Evolutionary conservation across 2,797 vertebrate genomes (phyloP).

Genomic region (Pterois miles): DNA sequence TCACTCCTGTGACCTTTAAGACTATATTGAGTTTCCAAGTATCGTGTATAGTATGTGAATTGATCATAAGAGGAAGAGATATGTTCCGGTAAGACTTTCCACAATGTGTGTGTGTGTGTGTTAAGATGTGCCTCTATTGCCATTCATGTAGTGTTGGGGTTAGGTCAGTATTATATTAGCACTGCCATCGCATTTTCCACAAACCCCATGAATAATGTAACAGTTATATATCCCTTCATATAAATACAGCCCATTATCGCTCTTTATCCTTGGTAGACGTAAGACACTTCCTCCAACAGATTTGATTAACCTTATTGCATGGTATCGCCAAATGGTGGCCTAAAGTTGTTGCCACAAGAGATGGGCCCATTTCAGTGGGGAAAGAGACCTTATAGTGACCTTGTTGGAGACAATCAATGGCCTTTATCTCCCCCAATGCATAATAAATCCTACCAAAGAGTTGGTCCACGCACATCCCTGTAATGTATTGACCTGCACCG

Average conservation of each 20-base stretch:
- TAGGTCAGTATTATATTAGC: slow-evolving; percentile 84
- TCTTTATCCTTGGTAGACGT: slow-evolving; percentile 69
- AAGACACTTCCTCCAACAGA: slow-evolving; percentile 65
- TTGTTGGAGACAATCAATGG: slow-evolving; percentile 85
- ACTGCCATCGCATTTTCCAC: slow-evolving; percentile 80
- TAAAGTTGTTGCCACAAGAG: slow-evolving; percentile 74
- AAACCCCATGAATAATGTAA: slow-evolving; percentile 81
- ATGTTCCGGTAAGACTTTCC: slow-evolving; percentile 73
- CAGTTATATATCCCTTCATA: slow-evolving; percentile 78
- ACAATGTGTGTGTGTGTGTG: slow-evolving; percentile 18
- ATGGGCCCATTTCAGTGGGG: slow-evolving; percentile 70
- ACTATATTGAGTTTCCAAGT: slow-evolving; percentile 72
- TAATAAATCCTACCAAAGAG: slow-evolving; percentile 83
- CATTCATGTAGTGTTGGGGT: slow-evolving; percentile 78
- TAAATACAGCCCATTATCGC: slow-evolving; percentile 78
- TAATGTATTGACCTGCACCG: slow-evolving; percentile 83
- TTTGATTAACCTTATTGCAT: slow-evolving; percentile 78
- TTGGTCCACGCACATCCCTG: slow-evolving; percentile 77
- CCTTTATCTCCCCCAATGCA: slow-evolving; percentile 84
- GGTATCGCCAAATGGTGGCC: slow-evolving; percentile 64
- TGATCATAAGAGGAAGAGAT: slow-evolving; percentile 77
- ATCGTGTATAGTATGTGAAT: slow-evolving; percentile 68
- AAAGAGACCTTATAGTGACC: slow-evolving; percentile 79
- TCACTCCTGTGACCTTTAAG: slow-evolving; percentile 67
- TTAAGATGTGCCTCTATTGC: slow-evolving; percentile 67